Percentiles rank a stretch among this genome's conserved stretches.
These are phyloP conservation scores for Orcinus orca DNA, from an alignment of 2,113 vertebrate genomes.

Conservation along the genomic window DNA sequence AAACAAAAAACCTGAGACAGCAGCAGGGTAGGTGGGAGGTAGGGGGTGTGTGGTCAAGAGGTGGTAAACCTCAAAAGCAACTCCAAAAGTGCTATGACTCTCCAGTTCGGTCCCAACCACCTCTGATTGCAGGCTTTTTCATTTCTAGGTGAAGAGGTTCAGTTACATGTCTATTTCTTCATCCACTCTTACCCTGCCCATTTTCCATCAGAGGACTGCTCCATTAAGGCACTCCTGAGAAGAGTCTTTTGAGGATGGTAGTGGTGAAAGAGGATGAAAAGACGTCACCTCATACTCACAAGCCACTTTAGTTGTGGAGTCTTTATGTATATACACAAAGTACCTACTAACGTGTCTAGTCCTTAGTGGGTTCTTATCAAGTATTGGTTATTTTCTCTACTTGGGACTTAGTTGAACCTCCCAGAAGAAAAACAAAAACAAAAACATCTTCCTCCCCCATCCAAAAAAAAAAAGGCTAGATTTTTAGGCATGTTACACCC, in stretches of 20 bases:
- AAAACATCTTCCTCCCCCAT: neutral
- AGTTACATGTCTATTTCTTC: neutral
- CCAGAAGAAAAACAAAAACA: conserved; percentile 1
- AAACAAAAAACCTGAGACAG: neutral
- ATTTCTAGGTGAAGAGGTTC: neutral
- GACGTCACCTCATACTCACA: neutral
- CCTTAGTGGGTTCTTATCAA: neutral
- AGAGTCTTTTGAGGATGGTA: neutral
- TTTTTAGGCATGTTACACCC: neutral
- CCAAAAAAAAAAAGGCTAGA: neutral
- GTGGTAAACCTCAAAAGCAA: neutral
- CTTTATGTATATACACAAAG: neutral
- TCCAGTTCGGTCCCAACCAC: neutral
- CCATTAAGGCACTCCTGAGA: neutral
- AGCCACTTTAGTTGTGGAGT: neutral
- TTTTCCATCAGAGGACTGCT: neutral
- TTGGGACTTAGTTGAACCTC: neutral
- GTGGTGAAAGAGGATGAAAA: neutral
- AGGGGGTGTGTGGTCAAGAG: neutral
- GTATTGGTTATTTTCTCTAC: conserved; percentile 13
- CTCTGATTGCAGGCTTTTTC: neutral
- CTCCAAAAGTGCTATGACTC: neutral
- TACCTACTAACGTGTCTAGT: neutral
- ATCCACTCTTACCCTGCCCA: neutral
- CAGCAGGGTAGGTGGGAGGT: rapidly evolving